phyloP scores from a whole-genome alignment of 2,797 vertebrate species.

The Simalia tracyae region DNA sequence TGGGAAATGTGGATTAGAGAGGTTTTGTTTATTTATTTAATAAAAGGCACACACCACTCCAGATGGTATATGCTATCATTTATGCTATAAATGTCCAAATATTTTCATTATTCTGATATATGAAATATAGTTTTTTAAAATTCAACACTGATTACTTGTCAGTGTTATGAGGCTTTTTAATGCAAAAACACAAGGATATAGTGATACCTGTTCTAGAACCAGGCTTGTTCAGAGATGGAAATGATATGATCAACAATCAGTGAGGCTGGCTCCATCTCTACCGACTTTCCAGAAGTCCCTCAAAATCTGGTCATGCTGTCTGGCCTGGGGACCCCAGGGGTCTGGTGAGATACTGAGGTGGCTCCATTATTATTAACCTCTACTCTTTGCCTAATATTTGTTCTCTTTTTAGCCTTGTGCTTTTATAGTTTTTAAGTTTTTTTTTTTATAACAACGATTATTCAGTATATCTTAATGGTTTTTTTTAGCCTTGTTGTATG shows the following conservation, averaged over 20 bases:
- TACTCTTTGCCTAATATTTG: too few species aligned
- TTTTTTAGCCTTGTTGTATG: too few species aligned
- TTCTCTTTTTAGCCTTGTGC: too few species aligned
- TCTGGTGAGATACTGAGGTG: too few species aligned
- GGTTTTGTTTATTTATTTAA: background rate
- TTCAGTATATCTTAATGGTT: too few species aligned
- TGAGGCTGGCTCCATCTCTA: too few species aligned
- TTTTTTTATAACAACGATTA: too few species aligned
- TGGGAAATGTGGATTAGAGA: background rate
- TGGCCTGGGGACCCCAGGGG: too few species aligned
- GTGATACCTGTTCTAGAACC: background rate
- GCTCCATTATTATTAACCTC: too few species aligned
- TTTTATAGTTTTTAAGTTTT: too few species aligned
- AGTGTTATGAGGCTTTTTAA: conserved; percentile 24
- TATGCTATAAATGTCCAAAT: background rate
- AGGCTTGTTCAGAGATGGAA: background rate
- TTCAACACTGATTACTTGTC: conserved; percentile 31
- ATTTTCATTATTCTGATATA: conserved; percentile 3
- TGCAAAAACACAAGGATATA: background rate
- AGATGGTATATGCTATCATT: background rate
- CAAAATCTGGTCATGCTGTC: too few species aligned
- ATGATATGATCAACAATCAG: background rate
- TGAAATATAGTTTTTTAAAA: background rate
- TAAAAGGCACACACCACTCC: background rate
- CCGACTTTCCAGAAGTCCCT: too few species aligned